Percentiles rank a stretch among this genome's conserved stretches.
Conservation (phyloP, 2,113 vertebrate genomes). For the Sphaerodactylus townsendi region DNA sequence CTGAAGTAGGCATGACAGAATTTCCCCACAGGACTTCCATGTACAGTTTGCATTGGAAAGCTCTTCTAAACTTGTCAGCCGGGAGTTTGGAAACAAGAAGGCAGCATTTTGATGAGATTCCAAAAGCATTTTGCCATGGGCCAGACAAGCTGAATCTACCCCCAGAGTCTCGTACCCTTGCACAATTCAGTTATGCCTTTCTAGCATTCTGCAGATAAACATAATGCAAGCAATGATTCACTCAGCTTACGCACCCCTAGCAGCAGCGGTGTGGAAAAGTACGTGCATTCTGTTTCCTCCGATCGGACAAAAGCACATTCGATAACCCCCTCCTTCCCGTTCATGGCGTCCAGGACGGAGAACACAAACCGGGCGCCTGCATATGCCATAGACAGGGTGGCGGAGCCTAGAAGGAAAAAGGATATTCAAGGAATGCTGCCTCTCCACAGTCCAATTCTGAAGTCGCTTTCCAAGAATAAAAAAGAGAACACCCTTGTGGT, state of each 20-base stretch:
- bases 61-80: not conserved
- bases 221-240: not conserved
- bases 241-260: slow-evolving; percentile 79
- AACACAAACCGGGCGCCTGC: slow-evolving; percentile 95
- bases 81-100: not conserved
- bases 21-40: not conserved
- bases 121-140: not conserved
- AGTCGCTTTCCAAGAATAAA: too few species aligned
- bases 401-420: slow-evolving; percentile 81
- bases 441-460: not conserved
- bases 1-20: too few species aligned
- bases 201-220: not conserved
- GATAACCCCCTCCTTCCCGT: slow-evolving; percentile 92
- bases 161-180: not conserved
- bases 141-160: not conserved
- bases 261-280: slow-evolving; percentile 95
- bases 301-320: slow-evolving; percentile 93
- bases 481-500: not conserved
- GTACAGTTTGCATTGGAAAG: not conserved
- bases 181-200: not conserved
- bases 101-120: not conserved
- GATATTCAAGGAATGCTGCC: rapidly evolving
- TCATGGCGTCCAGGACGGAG: slow-evolving; percentile 93
- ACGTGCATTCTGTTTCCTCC: slow-evolving; percentile 89
- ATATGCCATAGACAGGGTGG: slow-evolving; percentile 96